These are phyloP conservation scores for Ondatra zibethicus DNA, from an alignment of 2,113 vertebrate species.

Conservation along the genomic window DNA sequence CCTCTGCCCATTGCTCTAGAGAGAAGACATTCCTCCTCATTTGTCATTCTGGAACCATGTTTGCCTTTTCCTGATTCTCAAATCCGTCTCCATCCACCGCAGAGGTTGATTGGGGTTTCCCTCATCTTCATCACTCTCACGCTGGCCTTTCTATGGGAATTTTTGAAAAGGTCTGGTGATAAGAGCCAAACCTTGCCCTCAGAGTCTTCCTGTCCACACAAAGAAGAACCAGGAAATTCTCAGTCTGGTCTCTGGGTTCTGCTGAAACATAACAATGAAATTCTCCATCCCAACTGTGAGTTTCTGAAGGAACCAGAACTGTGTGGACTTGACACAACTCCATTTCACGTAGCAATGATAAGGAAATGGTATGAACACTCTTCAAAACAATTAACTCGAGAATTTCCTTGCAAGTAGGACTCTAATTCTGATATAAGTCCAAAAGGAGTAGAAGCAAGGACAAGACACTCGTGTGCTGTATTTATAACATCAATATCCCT, in stretches of 20 bases:
- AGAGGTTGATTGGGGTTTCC: background rate
- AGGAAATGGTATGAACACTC: background rate
- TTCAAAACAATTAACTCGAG: background rate
- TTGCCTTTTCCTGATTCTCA: background rate
- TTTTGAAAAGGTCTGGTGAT: background rate
- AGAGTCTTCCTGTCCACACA: background rate
- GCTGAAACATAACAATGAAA: background rate
- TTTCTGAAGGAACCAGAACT: background rate
- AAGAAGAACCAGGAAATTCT: background rate
- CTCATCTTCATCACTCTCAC: background rate
- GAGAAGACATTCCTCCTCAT: background rate
- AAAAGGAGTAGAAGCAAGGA: background rate
- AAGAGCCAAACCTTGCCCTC: background rate
- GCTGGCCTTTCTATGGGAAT: background rate
- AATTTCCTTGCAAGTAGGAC: background rate
- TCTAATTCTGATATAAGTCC: background rate
- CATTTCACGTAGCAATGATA: background rate
- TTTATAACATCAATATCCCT: background rate
- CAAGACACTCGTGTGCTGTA: background rate
- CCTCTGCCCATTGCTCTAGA: background rate
- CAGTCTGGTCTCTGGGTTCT: background rate
- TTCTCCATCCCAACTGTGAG: background rate
- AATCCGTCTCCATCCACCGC: background rate
- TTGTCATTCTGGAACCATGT: fast-evolving
- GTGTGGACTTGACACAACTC: too few species aligned